Percentiles rank a stretch among this genome's conserved stretches.
Conservation (phyloP, 2,888 invertebrate genomes). For the Macrostomum cliftonense region DNA sequence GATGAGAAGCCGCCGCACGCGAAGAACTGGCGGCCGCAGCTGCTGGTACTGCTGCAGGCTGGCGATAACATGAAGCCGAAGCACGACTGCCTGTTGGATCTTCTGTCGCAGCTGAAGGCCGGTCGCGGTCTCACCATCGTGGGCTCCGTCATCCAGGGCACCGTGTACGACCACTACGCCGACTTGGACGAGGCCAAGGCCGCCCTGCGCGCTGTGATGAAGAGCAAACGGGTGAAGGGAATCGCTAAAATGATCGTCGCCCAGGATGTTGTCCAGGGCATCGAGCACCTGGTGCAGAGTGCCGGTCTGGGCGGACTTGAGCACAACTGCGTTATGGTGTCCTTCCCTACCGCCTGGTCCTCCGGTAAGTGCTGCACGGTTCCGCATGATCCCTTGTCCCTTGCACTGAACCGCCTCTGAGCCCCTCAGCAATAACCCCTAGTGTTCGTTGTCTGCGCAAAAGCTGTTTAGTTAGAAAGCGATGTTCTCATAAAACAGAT, state of each 20-base stretch:
- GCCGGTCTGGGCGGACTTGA: constrained; percentile 89
- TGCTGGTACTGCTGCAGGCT: constrained; percentile 66
- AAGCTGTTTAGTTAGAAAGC: too few relatives aligned
- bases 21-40: constrained; percentile 74
- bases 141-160: constrained; percentile 64
- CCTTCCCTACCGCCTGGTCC: constrained; percentile 92
- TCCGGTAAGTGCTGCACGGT: too few relatives aligned
- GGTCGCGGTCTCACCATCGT: constrained; percentile 56
- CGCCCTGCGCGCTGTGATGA: constrained; percentile 6
- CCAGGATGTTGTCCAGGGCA: constrained; percentile 62
- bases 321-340: constrained; percentile 89
- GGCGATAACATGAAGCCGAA: constrained; percentile 31
- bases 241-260: constrained; percentile 84
- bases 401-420: too few relatives aligned
- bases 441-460: too few relatives aligned
- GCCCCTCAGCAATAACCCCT: too few relatives aligned
- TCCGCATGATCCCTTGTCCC: too few relatives aligned
- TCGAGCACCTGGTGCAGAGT: constrained; percentile 72
- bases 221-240: constrained; percentile 82
- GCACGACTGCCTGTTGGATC: constrained; percentile 78
- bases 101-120: constrained; percentile 78
- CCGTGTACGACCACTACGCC: constrained; percentile 50
- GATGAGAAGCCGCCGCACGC: constrained; percentile 91
- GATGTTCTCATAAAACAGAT: too few relatives aligned
- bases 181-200: constrained; percentile 60